Conservation (phyloP, 2,113 vertebrate species). For the Thryonomys swinderianus region DNA sequence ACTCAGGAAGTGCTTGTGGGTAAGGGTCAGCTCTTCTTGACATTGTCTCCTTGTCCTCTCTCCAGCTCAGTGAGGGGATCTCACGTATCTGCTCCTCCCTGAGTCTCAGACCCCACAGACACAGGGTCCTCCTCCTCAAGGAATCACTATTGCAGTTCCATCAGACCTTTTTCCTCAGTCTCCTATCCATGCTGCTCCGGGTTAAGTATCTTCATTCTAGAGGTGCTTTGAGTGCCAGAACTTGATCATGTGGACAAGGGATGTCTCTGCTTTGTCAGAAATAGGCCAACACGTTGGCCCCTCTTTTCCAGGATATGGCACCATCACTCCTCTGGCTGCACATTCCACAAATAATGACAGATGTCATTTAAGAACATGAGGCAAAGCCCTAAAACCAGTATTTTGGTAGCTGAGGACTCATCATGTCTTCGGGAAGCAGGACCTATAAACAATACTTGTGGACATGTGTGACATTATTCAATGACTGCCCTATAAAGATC, state of each 20-base stretch:
- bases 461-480: neutral
- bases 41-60: neutral
- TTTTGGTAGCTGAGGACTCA: neutral
- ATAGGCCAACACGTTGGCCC: neutral
- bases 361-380: neutral
- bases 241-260: neutral
- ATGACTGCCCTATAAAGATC: neutral
- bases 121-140: too few relatives aligned
- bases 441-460: neutral
- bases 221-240: neutral
- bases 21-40: neutral
- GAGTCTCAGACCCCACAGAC: neutral
- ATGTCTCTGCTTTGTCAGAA: neutral
- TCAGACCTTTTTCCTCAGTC: neutral
- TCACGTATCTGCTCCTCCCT: neutral
- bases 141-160: too few relatives aligned
- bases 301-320: rapidly evolving
- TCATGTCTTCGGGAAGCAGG: neutral
- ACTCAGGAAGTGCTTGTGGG: neutral
- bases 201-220: neutral
- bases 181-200: neutral
- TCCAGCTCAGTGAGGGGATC: neutral
- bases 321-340: neutral
- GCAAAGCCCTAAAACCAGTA: rapidly evolving
- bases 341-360: neutral